phyloP scores from a whole-genome alignment of 2,888 invertebrate species.

The Chloroclystis v-ata region DNA sequence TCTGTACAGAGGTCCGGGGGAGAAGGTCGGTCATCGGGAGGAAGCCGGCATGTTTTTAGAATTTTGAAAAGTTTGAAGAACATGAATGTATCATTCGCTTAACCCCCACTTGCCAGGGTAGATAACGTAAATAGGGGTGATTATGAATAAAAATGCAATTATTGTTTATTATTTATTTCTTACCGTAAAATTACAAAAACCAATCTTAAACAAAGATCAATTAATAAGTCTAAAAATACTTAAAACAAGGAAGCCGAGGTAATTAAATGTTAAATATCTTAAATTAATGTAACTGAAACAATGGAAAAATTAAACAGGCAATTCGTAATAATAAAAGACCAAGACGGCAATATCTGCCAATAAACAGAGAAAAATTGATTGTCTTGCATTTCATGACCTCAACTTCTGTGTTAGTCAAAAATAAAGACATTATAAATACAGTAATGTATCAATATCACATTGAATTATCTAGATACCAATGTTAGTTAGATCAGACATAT shows the following conservation, averaged over 20 bases:
- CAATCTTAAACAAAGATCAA: slow-evolving; percentile 50
- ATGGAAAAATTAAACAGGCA: no score
- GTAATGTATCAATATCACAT: slow-evolving; percentile 27
- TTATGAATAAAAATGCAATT: background rate
- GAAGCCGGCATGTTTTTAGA: no score
- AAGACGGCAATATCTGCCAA: background rate
- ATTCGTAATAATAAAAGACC: no score
- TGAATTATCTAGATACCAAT: background rate
- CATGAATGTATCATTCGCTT: no score
- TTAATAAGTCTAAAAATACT: slow-evolving; percentile 44
- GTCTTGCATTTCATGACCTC: slow-evolving; percentile 64
- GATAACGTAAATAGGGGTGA: no score
- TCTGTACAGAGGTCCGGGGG: no score
- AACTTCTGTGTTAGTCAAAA: slow-evolving; percentile 60
- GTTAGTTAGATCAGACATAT: no score
- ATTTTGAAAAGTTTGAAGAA: no score
- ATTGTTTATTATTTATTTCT: slow-evolving; percentile 41
- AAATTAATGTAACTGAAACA: slow-evolving; percentile 1
- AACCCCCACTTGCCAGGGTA: no score
- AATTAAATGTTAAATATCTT: slow-evolving; percentile 63
- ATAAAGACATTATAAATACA: slow-evolving; percentile 44
- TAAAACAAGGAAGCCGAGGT: slow-evolving; percentile 67
- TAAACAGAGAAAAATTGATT: slow-evolving; percentile 20
- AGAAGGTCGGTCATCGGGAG: no score
- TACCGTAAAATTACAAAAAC: slow-evolving; percentile 55